phyloP scores from a whole-genome alignment of 2,888 invertebrate species.

The Bombyx huttoni region DNA sequence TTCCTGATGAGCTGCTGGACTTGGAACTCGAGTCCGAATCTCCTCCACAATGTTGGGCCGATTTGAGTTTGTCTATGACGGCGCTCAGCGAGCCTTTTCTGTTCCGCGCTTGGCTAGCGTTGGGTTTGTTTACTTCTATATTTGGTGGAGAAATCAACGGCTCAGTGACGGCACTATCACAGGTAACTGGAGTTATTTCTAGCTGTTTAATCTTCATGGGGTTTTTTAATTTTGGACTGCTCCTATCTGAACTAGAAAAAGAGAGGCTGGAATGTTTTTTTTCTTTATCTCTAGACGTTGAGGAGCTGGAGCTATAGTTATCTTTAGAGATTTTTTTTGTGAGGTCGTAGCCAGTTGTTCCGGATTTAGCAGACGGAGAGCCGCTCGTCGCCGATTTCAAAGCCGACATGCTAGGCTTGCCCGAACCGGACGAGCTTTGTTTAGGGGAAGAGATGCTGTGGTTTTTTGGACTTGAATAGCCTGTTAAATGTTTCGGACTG shows the following conservation, averaged over 20 bases:
- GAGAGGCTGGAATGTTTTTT: conserved; percentile 65
- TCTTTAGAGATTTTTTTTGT: conserved; percentile 71
- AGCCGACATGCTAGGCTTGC: conserved; percentile 91
- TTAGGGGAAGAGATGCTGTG: conserved; percentile 86
- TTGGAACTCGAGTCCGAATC: conserved; percentile 67
- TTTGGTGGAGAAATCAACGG: conserved; percentile 65
- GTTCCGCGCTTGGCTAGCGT: conserved; percentile 75
- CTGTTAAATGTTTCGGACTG: conserved; percentile 81
- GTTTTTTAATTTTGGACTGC: conserved; percentile 78
- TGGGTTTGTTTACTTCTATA: conserved; percentile 73
- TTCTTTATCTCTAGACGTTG: conserved; percentile 66
- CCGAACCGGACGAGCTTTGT: conserved; percentile 80
- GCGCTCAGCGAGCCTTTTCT: conserved; percentile 85
- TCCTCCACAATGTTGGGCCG: conserved; percentile 77
- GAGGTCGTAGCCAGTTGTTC: conserved; percentile 65
- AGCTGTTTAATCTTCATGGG: conserved; percentile 78
- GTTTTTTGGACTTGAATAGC: conserved; percentile 83
- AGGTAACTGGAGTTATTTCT: conserved; percentile 73
- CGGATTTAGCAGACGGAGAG: conserved; percentile 77
- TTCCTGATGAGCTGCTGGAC: conserved; percentile 54
- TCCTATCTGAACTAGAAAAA: conserved; percentile 69
- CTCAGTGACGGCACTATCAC: conserved; percentile 55
- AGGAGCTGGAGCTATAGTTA: conserved; percentile 48
- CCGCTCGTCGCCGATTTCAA: conserved; percentile 83
- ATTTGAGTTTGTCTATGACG: conserved; percentile 89